Evolutionary conservation across 1,140 invertebrate genomes (phyloP).

Genomic region (Meloidogyne floridensis): DNA sequence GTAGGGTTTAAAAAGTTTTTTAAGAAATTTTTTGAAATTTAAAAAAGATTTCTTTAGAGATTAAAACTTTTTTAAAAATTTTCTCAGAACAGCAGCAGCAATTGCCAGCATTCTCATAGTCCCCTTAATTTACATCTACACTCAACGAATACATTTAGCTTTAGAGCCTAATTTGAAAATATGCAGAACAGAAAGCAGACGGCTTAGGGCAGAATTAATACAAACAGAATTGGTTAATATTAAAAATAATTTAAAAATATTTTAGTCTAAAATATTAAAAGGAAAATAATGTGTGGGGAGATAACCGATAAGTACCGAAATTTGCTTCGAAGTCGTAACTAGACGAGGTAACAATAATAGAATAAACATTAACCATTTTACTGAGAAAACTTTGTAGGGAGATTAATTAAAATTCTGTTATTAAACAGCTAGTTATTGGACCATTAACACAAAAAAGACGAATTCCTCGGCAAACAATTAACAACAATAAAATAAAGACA

Average conservation of each 20-base stretch:
- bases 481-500: background rate
- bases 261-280: background rate
- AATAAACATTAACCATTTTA: no score
- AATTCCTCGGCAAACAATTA: background rate
- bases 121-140: slow-evolving; percentile 17
- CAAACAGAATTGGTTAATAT: background rate
- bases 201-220: slow-evolving; percentile 2
- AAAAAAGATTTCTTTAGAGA: slow-evolving; percentile 21
- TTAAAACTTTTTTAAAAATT: background rate
- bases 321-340: no score
- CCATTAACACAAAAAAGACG: background rate
- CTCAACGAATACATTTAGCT: slow-evolving; percentile 13
- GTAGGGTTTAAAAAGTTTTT: background rate
- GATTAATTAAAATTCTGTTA: no score
- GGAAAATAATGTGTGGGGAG: no score
- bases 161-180: slow-evolving; percentile 10
- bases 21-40: background rate
- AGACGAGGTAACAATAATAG: no score
- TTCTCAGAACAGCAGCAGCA: slow-evolving; percentile 6
- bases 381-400: no score
- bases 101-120: slow-evolving; percentile 16
- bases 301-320: no score
- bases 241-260: background rate
- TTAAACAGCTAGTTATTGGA: no score
- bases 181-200: slow-evolving; percentile 5